phyloP scores from a whole-genome alignment of 2,888 invertebrate genomes.

The Campaea margaritaria region DNA sequence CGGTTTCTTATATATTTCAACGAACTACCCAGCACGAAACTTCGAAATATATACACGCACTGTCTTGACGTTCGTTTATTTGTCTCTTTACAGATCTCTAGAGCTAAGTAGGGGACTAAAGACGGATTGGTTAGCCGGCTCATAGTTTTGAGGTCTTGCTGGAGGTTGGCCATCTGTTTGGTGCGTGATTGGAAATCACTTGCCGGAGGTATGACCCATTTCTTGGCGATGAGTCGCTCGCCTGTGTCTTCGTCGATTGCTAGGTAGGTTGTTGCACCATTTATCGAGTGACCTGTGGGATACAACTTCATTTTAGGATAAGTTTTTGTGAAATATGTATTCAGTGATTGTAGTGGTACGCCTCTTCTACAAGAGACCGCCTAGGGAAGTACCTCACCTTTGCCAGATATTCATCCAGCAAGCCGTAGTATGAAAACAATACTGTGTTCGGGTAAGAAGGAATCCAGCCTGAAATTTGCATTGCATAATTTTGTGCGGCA shows the following conservation, averaged over 20 bases:
- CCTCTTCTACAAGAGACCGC: too few species aligned
- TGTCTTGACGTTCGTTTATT: conserved; percentile 59
- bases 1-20: conserved; percentile 63
- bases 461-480: too few species aligned
- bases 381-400: too few species aligned
- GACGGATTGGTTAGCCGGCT: conserved; percentile 89
- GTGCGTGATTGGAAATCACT: conserved; percentile 74
- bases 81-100: conserved; percentile 87
- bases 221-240: conserved; percentile 89
- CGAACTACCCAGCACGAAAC: conserved; percentile 85
- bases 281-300: conserved; percentile 87
- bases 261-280: conserved; percentile 90
- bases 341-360: too few species aligned
- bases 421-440: too few species aligned
- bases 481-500: too few species aligned
- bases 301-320: neutral
- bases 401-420: too few species aligned
- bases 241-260: conserved; percentile 91
- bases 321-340: too few species aligned
- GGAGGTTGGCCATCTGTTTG: conserved; percentile 87
- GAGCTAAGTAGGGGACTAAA: conserved; percentile 90
- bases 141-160: conserved; percentile 91
- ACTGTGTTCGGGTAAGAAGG: too few species aligned
- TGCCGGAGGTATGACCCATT: conserved; percentile 88
- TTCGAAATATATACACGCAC: conserved; percentile 89